Evolutionary conservation across 2,797 vertebrate species (phyloP).

Genomic region (Monodelphis domestica): DNA sequence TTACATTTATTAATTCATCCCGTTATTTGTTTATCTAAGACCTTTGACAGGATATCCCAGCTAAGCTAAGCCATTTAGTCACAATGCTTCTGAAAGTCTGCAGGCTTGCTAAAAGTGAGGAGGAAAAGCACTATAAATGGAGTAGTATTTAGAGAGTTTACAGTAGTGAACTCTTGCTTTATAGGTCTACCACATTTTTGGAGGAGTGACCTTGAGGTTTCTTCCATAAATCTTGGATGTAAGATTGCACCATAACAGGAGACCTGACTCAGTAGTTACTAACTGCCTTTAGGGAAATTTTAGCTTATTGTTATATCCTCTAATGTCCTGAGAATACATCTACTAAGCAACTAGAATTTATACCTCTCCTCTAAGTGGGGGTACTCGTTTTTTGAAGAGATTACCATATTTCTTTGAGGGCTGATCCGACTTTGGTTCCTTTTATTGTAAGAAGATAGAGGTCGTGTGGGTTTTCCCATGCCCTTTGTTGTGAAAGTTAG

Average conservation of each 20-base stretch:
- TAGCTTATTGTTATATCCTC: background rate
- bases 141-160: background rate
- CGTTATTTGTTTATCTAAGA: slow-evolving; percentile 23
- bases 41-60: slow-evolving; percentile 12
- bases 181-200: background rate
- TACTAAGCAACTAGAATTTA: background rate
- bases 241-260: background rate
- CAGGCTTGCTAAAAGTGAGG: background rate
- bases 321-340: background rate
- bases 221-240: background rate
- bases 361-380: background rate
- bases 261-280: background rate
- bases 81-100: background rate
- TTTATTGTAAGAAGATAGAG: background rate
- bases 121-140: background rate
- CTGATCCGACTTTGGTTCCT: background rate
- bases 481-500: background rate
- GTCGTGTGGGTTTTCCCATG: background rate
- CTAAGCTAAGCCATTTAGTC: slow-evolving; percentile 37
- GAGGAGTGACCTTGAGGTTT: background rate
- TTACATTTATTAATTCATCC: background rate
- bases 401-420: background rate
- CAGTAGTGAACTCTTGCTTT: background rate
- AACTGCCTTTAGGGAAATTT: background rate
- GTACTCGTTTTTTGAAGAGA: background rate